Evolutionary conservation across 2,797 vertebrate genomes (phyloP), one percentile per base, ranked within the genome.

Genomic region (Oophaga sylvatica): DNA sequence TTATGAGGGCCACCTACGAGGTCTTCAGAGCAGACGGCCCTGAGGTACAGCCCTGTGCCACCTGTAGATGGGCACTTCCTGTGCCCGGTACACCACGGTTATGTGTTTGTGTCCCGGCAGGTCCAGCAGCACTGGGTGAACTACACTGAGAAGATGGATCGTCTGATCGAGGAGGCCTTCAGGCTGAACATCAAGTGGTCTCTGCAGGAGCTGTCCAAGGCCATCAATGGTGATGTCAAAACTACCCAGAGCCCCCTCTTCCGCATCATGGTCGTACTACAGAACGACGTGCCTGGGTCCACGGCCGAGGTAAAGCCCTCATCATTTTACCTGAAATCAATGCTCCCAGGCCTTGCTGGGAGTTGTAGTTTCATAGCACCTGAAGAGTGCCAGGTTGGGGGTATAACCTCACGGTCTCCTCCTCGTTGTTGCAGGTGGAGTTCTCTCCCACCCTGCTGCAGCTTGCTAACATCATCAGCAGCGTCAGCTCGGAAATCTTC

Each of bases 191-290:
- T 98, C 75, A 97, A 95, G 80, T 91, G 91, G 91, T 97, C 96
- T 19, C 92, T 98, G 90, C 94, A 95, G 89, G 96, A 95, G 80
- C 94, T 98, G 0, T 95, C 95, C 65, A 96, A 92, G 90, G 96
- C 96, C 82, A 96, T 98, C 90, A 97, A 94, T 12, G 96, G 96
- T 48, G 96, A 97, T 26, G 93, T 92, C 90, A 97, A 96, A 92
- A 94, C 93, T 60, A 92, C 92, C 0, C 96, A 95, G 15, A 96
- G 93, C 81, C 95, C 96, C 0, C 91, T 97, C 84, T 97, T 98
- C 91, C 94, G 92, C 89, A 95, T 98, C 80, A 92, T 96, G 78
- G 95, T 97, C 87, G 91, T 92, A 16, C 93, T 98, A 68, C 91
- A 90, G 62, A 93, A 93, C 15, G 87, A 94, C 2, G 57, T 87